Percentiles rank a stretch among this genome's conserved stretches.
Conservation (phyloP, 2,797 vertebrate genomes). For the Enteromius viviparus region DNA sequence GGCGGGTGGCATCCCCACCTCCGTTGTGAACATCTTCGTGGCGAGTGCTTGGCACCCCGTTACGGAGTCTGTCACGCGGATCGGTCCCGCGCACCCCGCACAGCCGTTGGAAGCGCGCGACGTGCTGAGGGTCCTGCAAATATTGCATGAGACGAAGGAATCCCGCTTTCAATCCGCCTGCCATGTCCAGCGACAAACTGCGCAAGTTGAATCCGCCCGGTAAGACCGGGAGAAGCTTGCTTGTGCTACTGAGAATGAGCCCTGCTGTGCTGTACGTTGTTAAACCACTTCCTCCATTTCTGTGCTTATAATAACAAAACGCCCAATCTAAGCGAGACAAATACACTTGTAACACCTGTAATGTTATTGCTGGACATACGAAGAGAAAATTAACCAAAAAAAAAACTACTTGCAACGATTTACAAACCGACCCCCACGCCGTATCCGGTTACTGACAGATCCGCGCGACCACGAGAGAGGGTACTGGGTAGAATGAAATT, state of each 20-base stretch:
- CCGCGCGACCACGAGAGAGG: conserved; percentile 1
- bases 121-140: conserved; percentile 86
- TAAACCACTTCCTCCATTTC: background rate
- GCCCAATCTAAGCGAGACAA: background rate
- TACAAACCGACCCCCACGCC: conserved; percentile 43
- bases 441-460: conserved; percentile 62
- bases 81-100: conserved; percentile 81
- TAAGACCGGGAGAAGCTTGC: background rate
- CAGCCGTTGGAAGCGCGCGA: conserved; percentile 87
- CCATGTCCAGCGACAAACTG: conserved; percentile 51
- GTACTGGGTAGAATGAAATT: background rate
- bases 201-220: conserved; percentile 53
- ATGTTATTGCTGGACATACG: background rate
- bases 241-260: background rate
- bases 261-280: background rate
- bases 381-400: background rate
- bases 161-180: conserved; percentile 27
- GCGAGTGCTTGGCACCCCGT: background rate
- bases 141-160: conserved; percentile 62
- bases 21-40: conserved; percentile 61
- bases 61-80: background rate
- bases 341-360: background rate
- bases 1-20: conserved; percentile 18
- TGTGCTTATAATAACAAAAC: background rate
- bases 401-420: background rate